Percentiles rank a stretch among this genome's conserved stretches.
Evolutionary conservation across 2,888 invertebrate species (phyloP).

Genomic region (Drosophila histrio): DNA sequence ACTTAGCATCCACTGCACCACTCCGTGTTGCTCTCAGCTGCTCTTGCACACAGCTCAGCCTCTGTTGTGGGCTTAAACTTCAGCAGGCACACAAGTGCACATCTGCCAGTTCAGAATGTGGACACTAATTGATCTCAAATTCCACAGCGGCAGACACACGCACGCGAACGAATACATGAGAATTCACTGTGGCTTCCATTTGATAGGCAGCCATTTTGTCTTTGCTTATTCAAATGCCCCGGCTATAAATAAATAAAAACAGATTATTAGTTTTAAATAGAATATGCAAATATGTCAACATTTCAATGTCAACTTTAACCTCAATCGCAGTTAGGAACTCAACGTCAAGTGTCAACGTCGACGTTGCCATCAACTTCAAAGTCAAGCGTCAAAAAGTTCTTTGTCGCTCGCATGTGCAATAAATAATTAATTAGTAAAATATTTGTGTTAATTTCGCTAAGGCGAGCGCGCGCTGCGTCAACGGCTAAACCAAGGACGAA

Average conservation of each 20-base stretch:
- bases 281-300: conserved; percentile 17
- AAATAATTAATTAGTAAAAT: conserved; percentile 64
- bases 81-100: background rate
- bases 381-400: conserved; percentile 17
- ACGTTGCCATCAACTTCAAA: conserved; percentile 8
- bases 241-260: conserved; percentile 57
- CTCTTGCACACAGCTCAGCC: background rate
- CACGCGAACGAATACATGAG: background rate
- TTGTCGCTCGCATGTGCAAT: conserved; percentile 30
- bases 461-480: conserved; percentile 41
- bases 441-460: conserved; percentile 59
- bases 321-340: background rate
- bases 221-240: background rate
- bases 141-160: background rate
- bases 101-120: too few species aligned
- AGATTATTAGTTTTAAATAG: conserved; percentile 70
- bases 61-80: background rate
- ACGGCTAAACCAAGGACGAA: conserved; percentile 62
- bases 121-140: background rate
- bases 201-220: background rate
- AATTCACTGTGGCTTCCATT: background rate
- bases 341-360: conserved; percentile 5
- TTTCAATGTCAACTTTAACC: conserved; percentile 22
- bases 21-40: background rate
- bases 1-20: background rate